Percentiles rank a stretch among this genome's conserved stretches.
Conservation (phyloP, 2,113 vertebrate species). For the Anas platyrhynchos region DNA sequence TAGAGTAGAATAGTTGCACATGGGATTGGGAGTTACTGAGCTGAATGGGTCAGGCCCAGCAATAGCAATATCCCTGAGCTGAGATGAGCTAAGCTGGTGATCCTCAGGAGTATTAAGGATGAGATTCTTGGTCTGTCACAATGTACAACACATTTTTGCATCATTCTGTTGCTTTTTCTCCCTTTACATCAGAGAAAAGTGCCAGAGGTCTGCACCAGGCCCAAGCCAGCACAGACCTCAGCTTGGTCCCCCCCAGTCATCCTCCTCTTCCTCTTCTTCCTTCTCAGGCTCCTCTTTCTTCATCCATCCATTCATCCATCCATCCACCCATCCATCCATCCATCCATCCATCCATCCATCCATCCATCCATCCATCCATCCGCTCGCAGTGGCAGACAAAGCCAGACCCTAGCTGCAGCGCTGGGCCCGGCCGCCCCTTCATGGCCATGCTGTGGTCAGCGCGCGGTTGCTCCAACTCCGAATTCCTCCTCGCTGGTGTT, state of each 20-base stretch:
- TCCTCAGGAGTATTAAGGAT: background rate
- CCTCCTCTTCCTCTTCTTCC: too few relatives aligned
- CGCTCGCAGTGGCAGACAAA: rapidly evolving
- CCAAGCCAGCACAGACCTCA: background rate
- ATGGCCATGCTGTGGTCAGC: background rate
- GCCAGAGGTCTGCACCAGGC: background rate
- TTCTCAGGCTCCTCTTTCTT: too few relatives aligned
- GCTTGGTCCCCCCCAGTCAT: too few relatives aligned
- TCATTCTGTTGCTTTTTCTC: background rate
- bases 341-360: background rate
- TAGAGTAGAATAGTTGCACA: background rate
- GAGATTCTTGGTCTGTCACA: rapidly evolving
- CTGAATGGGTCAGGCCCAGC: background rate
- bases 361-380: background rate
- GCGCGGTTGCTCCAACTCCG: background rate
- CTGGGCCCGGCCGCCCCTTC: background rate
- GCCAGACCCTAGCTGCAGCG: rapidly evolving
- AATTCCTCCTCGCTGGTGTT: slow-evolving; percentile 11
- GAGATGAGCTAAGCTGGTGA: background rate
- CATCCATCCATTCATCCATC: background rate
- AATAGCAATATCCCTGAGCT: background rate
- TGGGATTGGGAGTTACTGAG: background rate
- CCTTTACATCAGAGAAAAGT: background rate
- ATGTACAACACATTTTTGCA: rapidly evolving
- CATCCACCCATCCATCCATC: background rate